Conservation (phyloP, 1,140 invertebrate genomes). For the Rhopalosiphum padi region DNA sequence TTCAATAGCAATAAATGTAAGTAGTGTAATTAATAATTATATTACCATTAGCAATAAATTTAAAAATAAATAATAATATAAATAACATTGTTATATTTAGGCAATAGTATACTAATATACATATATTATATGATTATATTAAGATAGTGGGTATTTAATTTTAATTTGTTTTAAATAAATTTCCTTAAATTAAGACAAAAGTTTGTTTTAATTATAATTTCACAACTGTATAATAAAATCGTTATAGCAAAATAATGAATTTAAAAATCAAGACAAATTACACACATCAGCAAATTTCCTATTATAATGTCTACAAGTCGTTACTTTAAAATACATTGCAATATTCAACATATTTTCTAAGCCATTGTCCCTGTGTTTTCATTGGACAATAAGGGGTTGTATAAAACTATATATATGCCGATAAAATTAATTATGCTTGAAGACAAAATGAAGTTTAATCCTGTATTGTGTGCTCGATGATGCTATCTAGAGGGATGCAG, state of each 20-base stretch:
- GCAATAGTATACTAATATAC: no score
- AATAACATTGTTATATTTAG: no score
- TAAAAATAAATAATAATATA: not conserved
- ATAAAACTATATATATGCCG: not conserved
- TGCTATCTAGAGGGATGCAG: slow-evolving; percentile 28
- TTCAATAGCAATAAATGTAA: not conserved
- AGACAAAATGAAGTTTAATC: slow-evolving; percentile 52
- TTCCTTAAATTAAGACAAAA: not conserved
- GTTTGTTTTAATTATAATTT: not conserved
- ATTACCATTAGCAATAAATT: not conserved
- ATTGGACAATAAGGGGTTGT: not conserved
- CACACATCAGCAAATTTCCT: not conserved
- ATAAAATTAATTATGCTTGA: slow-evolving; percentile 57
- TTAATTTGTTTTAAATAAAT: not conserved
- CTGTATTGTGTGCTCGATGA: not conserved
- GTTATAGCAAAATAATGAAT: not conserved
- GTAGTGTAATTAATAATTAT: not conserved
- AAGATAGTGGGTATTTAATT: not conserved
- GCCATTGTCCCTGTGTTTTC: slow-evolving; percentile 28
- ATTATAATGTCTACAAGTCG: slow-evolving; percentile 17
- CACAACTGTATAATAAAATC: not conserved
- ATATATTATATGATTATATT: no score
- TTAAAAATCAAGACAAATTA: not conserved
- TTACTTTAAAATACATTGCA: not conserved
- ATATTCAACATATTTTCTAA: slow-evolving; percentile 32